phyloP scores from a whole-genome alignment of 2,797 vertebrate genomes.

The Diceros bicornis region DNA sequence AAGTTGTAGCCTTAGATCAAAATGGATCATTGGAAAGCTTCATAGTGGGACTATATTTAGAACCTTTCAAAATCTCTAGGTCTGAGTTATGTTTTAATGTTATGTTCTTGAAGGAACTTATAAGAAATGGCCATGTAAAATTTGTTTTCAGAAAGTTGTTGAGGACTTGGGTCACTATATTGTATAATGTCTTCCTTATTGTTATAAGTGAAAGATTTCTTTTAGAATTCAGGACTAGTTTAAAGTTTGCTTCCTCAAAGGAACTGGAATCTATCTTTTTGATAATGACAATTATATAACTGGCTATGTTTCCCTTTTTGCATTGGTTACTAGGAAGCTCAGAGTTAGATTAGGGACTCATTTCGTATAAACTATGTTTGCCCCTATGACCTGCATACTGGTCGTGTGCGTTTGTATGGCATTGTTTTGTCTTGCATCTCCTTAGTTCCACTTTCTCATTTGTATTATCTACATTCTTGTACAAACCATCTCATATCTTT shows the following conservation, averaged over 20 bases:
- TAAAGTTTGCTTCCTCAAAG: background rate
- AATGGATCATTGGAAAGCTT: slow-evolving; percentile 45
- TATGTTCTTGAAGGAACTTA: background rate
- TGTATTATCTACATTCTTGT: background rate
- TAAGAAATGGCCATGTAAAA: slow-evolving; percentile 13
- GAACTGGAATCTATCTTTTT: slow-evolving; percentile 3
- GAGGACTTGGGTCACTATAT: background rate
- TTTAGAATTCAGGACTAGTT: background rate
- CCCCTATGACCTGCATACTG: background rate
- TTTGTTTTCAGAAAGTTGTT: slow-evolving; percentile 46
- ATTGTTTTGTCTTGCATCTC: background rate
- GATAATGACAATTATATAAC: background rate
- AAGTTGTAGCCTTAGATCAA: slow-evolving; percentile 52
- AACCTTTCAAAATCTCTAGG: slow-evolving; percentile 36
- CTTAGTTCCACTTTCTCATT: background rate
- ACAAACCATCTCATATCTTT: background rate
- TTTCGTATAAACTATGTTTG: background rate
- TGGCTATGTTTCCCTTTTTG: background rate
- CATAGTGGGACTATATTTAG: background rate
- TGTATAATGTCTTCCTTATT: slow-evolving; percentile 16
- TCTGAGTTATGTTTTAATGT: slow-evolving; percentile 49
- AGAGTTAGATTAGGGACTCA: background rate
- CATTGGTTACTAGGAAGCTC: background rate
- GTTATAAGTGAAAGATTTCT: slow-evolving; percentile 44
- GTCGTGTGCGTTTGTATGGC: background rate